Evolutionary conservation across 2,888 invertebrate genomes (phyloP), one percentile per base, ranked within the genome.

Genomic region (Magallana nippona): DNA sequence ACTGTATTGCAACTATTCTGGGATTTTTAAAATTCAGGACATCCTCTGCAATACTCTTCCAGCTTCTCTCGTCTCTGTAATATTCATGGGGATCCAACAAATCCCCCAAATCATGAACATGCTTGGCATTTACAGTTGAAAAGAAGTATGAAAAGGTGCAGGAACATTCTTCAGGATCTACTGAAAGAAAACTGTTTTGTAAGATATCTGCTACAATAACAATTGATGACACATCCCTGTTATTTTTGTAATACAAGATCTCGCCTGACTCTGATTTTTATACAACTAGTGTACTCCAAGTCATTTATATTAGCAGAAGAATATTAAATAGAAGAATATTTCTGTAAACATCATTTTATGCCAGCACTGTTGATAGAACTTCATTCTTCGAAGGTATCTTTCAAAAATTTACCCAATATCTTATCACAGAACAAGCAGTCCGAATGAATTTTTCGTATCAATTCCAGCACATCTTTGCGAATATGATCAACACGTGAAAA

Each of bases 401-500:
- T 44, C 5, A 44, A 2, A 15, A 2, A 27, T 1, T 71, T 22
- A 13, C 1, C 15, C 11, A 71, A 27, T 71, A 71, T 27, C 1
- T 15, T 32, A 71, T 71, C 71, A 71, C 71, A 71, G 13, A 71
- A 71, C 32, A 15, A 27, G 13, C 71, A 71, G 32, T 17, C 71
- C 1, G 10, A 13, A 32, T 79, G 79, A 13, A 57, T 17, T 56
- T 79, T 22, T 0, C 15, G 15, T 22, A 79, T 57, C n/a, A 17
- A 22, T 19, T 79, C 22, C 56, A 79, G 22, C 56, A 79, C 57
- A 56, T 79, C 79, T 17, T 3, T 10, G 11, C 79, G 55, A 13
- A 56, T 32, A 79, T 57, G 56, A 1, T 58, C 79, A 19, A 19
- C 13, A 56, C 27, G n/a, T 79, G 79, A 13, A 57, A 79, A 79